Evolutionary conservation across 2,888 invertebrate genomes (phyloP).

Genomic region (Polyommatus iphigenia): DNA sequence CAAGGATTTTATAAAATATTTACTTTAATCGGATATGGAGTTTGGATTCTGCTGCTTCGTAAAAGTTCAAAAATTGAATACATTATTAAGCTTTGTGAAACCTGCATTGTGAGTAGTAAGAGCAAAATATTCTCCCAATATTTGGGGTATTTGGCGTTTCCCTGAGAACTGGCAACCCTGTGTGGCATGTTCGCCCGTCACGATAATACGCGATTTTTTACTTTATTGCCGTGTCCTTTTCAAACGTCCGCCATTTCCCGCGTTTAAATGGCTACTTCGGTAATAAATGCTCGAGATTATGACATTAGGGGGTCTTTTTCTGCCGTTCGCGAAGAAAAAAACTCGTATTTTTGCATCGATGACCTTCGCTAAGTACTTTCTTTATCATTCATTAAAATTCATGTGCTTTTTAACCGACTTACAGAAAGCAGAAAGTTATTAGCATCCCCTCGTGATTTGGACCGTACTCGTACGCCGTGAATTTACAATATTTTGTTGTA

Average conservation of each 20-base stretch:
- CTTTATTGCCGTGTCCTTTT: slow-evolving; percentile 25
- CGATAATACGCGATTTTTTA: slow-evolving; percentile 20
- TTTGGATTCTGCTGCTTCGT: neutral
- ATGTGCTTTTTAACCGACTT: neutral
- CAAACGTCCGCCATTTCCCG: neutral
- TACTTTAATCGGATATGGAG: neutral
- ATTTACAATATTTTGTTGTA: neutral
- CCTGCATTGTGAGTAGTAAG: neutral
- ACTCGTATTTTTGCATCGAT: neutral
- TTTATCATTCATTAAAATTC: neutral
- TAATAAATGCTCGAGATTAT: slow-evolving; percentile 4
- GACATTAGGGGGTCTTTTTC: neutral
- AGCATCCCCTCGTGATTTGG: neutral
- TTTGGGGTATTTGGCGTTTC: neutral
- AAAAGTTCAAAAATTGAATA: neutral
- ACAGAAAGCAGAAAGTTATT: neutral
- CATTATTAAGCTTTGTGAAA: neutral
- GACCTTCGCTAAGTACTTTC: neutral
- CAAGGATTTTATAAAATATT: neutral
- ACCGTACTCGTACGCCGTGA: neutral
- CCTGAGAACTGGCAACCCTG: neutral
- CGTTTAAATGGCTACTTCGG: neutral
- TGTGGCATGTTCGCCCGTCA: slow-evolving; percentile 6
- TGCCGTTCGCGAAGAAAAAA: neutral
- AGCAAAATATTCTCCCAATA: neutral